Evolutionary conservation across 2,113 vertebrate species (phyloP), one percentile per base, ranked within the genome.

Genomic region (Ammodytes marinus): DNA sequence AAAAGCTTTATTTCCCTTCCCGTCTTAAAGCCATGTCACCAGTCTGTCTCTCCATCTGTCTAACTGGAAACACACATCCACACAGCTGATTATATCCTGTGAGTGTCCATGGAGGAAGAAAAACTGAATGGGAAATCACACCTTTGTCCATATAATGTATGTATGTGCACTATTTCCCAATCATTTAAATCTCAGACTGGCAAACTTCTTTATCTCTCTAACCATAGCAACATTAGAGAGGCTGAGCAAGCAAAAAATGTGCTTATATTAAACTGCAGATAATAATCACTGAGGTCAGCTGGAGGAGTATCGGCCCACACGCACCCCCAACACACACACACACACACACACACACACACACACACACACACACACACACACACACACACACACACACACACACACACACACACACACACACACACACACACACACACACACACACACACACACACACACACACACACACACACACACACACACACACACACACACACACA

Each of bases 261-360:
- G 66, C 67, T 83, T 74, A 55, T 69, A 86, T 79, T 79, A 73
- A 80, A 81, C 54, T 54, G 60, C 65, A 86, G 74, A 81, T 82
- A 85, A 83, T 71, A 82, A 84, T 75, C 75, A 69, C 43, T 13
- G 66, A 81, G 64, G 81, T 88, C 82, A 88, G 73, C 70, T 0
- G 50, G 71, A 89, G 85, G 83, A 83, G 85, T 64, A 73, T 81
- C 81, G 85, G 71, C 64, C 27, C 54, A 55, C 75, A 74, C 77
- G 78, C 42, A 42, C 42, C 46, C 52, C 68, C n/a, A n/a, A 74
- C 77, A 75, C 42, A 42, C 42, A 40, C 52, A 61, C 6, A 0
- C 37, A 17, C 63, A 12, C 73, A 10, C n/a, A 17, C 52, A 17
- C 52, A 11, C 50, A 42, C 72, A 69, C 54, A 39, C 74, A 78